phyloP scores from a whole-genome alignment of 2,888 invertebrate genomes.

The Diaperis boleti region DNA sequence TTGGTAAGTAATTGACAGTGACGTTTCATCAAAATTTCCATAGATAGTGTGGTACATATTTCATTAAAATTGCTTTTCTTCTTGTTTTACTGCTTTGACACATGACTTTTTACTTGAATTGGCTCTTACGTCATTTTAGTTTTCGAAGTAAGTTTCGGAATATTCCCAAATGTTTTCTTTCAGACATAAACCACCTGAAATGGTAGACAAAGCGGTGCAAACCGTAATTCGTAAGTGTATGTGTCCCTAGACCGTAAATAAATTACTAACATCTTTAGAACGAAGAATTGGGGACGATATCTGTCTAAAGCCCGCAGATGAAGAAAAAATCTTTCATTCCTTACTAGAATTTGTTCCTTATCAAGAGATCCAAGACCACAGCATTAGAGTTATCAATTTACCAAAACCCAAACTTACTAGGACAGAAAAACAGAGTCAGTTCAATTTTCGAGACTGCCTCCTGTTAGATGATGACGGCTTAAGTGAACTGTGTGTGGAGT shows the following conservation, averaged over 20 bases:
- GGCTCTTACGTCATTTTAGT: too few species aligned
- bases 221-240: background rate
- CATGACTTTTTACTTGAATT: too few species aligned
- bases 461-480: constrained; percentile 40
- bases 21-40: too few species aligned
- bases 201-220: background rate
- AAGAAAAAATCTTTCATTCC: constrained; percentile 23
- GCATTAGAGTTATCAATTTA: constrained; percentile 15
- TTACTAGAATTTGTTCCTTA: constrained; percentile 38
- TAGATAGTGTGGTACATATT: too few species aligned
- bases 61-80: too few species aligned
- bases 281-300: constrained; percentile 7
- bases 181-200: background rate
- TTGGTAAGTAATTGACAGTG: too few species aligned
- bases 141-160: too few species aligned
- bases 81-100: too few species aligned
- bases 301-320: constrained; percentile 9
- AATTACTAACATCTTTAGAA: constrained; percentile 12
- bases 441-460: constrained; percentile 22
- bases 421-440: background rate
- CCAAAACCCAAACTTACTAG: background rate
- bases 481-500: constrained; percentile 35
- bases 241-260: background rate
- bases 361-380: constrained; percentile 21
- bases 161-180: too few species aligned